A percentile compares a stretch with the other conserved stretches of the same genome.
Evolutionary conservation across 1,140 invertebrate genomes (phyloP).

Genomic region (Oscheius sp.): DNA sequence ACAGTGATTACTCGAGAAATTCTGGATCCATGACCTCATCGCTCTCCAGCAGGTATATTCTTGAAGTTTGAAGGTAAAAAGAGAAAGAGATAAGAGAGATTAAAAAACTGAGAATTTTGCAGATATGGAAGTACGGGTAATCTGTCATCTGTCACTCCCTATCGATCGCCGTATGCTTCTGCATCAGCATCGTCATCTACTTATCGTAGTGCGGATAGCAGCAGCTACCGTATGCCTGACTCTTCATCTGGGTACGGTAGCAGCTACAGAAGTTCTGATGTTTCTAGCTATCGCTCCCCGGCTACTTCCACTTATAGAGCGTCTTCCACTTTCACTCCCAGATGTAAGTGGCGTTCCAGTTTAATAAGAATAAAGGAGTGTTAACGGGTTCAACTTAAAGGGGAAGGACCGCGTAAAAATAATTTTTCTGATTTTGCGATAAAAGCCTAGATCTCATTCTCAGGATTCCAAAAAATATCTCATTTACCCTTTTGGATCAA

Average conservation of each 20-base stretch:
- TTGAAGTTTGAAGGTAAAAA: not conserved
- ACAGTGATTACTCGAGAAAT: conserved; percentile 20
- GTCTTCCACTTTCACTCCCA: not conserved
- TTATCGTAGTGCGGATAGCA: not conserved
- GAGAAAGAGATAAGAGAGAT: too few relatives aligned
- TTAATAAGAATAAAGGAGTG: too few relatives aligned
- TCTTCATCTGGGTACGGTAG: too few relatives aligned
- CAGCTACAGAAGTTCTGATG: too few relatives aligned
- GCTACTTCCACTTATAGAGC: not conserved
- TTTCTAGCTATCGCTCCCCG: too few relatives aligned
- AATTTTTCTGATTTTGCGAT: too few relatives aligned
- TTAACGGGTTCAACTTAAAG: too few relatives aligned
- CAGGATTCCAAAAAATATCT: too few relatives aligned
- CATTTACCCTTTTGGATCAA: too few relatives aligned
- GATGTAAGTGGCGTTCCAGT: not conserved
- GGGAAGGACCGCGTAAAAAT: too few relatives aligned
- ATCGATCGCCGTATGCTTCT: not conserved
- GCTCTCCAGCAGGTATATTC: conserved; percentile 10
- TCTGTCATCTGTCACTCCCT: not conserved
- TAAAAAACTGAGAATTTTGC: not conserved
- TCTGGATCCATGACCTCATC: not conserved
- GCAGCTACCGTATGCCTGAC: conserved; percentile 10
- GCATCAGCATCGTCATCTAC: not conserved
- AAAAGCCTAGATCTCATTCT: too few relatives aligned
- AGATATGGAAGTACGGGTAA: conserved; percentile 8